These are phyloP conservation scores for Melanerpes aurifrons DNA, from an alignment of 2,113 vertebrate species.

Conservation along the genomic window DNA sequence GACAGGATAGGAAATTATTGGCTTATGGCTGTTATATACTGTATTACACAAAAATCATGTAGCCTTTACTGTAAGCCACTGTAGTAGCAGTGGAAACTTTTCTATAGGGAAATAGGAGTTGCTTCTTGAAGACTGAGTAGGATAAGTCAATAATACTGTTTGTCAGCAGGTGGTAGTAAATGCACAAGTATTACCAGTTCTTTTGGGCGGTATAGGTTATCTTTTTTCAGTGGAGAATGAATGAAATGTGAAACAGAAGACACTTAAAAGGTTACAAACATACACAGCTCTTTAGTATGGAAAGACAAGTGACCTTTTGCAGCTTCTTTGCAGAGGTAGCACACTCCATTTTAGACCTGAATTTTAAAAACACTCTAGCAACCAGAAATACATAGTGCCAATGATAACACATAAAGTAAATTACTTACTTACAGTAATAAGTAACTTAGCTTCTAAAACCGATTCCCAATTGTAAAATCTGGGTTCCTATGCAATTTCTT, in stretches of 20 bases:
- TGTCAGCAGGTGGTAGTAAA: conserved; percentile 67
- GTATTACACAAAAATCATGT: background rate
- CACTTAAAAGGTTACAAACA: background rate
- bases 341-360: background rate
- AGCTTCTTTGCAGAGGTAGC: background rate
- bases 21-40: background rate
- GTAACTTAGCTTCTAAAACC: background rate
- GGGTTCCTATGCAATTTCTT: background rate
- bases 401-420: background rate
- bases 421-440: background rate
- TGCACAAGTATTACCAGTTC: background rate
- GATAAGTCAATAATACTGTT: conserved; percentile 9
- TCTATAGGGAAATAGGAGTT: background rate
- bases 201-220: background rate
- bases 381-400: background rate
- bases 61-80: background rate
- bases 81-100: background rate
- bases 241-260: background rate
- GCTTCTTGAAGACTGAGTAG: background rate
- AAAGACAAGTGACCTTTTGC: background rate
- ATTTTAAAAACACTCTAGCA: background rate
- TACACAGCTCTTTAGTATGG: background rate
- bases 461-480: background rate
- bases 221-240: background rate
- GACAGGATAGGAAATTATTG: background rate